Evolutionary conservation across 2,797 vertebrate species (phyloP).

Genomic region (Borostomias antarcticus): DNA sequence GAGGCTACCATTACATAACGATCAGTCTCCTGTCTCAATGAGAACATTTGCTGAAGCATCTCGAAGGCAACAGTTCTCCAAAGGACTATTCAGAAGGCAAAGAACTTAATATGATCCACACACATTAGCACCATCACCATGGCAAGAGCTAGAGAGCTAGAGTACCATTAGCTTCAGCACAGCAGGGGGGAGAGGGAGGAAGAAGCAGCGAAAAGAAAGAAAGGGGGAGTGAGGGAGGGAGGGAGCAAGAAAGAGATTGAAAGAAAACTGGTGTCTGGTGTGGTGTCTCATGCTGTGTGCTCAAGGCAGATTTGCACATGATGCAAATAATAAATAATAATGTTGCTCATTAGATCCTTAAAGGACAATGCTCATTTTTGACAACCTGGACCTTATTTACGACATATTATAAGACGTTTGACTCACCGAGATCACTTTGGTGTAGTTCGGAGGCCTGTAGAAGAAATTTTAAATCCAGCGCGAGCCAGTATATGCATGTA

Average conservation of each 20-base stretch:
- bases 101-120: neutral
- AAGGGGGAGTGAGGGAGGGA: slow-evolving; percentile 15
- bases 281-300: neutral
- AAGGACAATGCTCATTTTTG: too few species aligned
- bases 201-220: neutral
- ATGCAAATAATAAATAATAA: neutral
- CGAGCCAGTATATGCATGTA: too few species aligned
- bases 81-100: slow-evolving; percentile 6
- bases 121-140: slow-evolving; percentile 7
- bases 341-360: neutral
- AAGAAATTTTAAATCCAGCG: too few species aligned
- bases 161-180: neutral
- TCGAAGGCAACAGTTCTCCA: slow-evolving; percentile 20
- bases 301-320: neutral
- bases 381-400: too few species aligned
- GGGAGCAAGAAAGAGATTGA: slow-evolving; percentile 6
- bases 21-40: slow-evolving; percentile 28
- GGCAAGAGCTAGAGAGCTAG: neutral
- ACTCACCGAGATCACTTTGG: too few species aligned
- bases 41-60: slow-evolving; percentile 29
- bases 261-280: neutral
- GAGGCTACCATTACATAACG: slow-evolving; percentile 42
- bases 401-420: too few species aligned
- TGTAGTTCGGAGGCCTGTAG: too few species aligned
- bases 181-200: neutral